A percentile compares a stretch with the other conserved stretches of the same genome.
These are phyloP conservation scores for Ips typographus DNA, from an alignment of 1,140 invertebrate genomes.

Conservation along the genomic window DNA sequence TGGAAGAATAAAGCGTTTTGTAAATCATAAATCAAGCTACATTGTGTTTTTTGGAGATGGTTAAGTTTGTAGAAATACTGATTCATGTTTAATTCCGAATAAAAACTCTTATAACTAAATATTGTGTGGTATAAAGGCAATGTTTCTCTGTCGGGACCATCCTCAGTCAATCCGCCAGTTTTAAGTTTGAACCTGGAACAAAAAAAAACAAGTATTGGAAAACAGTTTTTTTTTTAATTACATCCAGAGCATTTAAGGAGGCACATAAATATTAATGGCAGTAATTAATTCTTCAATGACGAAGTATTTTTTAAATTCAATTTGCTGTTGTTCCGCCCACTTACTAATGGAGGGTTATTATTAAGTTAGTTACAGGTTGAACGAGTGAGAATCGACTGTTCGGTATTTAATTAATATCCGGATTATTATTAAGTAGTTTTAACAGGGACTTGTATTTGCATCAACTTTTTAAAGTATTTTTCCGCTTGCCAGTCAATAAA, in stretches of 20 bases:
- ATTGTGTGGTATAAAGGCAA: too few species aligned
- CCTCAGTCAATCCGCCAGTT: neutral
- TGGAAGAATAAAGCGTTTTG: too few species aligned
- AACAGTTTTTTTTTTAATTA: neutral
- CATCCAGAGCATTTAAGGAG: slow-evolving; percentile 5
- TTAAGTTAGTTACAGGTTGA: neutral
- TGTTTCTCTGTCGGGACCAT: too few species aligned
- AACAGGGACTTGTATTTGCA: too few species aligned
- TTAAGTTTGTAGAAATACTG: too few species aligned
- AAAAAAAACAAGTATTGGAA: slow-evolving; percentile 8
- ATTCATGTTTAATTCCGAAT: too few species aligned
- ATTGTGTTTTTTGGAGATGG: too few species aligned
- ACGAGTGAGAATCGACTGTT: neutral
- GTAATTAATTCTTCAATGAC: slow-evolving; percentile 11
- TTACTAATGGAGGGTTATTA: slow-evolving; percentile 6
- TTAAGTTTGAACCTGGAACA: neutral
- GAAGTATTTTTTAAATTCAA: slow-evolving; percentile 15
- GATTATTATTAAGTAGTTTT: too few species aligned
- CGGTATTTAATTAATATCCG: neutral
- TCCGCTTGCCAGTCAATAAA: too few species aligned
- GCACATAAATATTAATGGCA: slow-evolving; percentile 11
- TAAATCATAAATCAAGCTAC: too few species aligned
- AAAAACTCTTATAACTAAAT: too few species aligned
- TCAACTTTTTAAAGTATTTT: too few species aligned
- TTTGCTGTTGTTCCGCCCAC: slow-evolving; percentile 3